Evolutionary conservation across 92 coral and sea anemone species (phyloP).

Genomic region (Phenganax marumi): DNA sequence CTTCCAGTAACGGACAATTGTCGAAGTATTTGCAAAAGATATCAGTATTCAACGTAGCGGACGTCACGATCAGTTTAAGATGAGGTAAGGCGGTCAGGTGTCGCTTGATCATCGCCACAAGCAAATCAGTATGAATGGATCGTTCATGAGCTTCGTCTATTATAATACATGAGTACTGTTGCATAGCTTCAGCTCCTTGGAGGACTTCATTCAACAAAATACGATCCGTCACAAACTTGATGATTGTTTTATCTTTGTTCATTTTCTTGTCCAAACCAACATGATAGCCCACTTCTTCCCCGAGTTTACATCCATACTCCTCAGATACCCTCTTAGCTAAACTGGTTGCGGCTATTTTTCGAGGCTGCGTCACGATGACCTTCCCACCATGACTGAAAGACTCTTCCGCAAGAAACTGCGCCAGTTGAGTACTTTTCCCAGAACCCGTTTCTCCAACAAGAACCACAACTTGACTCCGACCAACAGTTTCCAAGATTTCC

Average conservation of each 20-base stretch:
- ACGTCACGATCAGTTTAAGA: constrained; percentile 78
- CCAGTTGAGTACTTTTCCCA: constrained; percentile 92
- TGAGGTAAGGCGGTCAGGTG: constrained; percentile 68
- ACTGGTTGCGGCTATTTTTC: constrained; percentile 93
- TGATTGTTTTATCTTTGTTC: constrained; percentile 33
- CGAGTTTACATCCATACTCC: constrained; percentile 70
- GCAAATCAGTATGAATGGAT: constrained; percentile 81
- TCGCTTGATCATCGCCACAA: constrained; percentile 88
- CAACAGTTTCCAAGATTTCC: constrained; percentile 56
- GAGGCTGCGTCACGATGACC: constrained; percentile 88
- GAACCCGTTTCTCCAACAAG: constrained; percentile 95
- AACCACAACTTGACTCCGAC: constrained; percentile 68
- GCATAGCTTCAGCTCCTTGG: constrained; percentile 54
- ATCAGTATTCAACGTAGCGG: constrained; percentile 85
- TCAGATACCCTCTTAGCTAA: constrained; percentile 71
- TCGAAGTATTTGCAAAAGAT: constrained; percentile 68
- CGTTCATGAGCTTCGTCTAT: constrained; percentile 98
- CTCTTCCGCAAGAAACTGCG: constrained; percentile 82
- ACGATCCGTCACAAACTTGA: constrained; percentile 85
- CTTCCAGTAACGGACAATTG: constrained; percentile 72
- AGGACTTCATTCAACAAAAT: constrained; percentile 80
- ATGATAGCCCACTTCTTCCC: constrained; percentile 73
- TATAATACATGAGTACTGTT: constrained; percentile 76
- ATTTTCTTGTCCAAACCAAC: constrained; percentile 64
- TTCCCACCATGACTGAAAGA: constrained; percentile 57